Percentiles rank a stretch among this genome's conserved stretches.
These are phyloP conservation scores for Syritta pipiens DNA, from an alignment of 2,888 invertebrate species.

Conservation along the genomic window DNA sequence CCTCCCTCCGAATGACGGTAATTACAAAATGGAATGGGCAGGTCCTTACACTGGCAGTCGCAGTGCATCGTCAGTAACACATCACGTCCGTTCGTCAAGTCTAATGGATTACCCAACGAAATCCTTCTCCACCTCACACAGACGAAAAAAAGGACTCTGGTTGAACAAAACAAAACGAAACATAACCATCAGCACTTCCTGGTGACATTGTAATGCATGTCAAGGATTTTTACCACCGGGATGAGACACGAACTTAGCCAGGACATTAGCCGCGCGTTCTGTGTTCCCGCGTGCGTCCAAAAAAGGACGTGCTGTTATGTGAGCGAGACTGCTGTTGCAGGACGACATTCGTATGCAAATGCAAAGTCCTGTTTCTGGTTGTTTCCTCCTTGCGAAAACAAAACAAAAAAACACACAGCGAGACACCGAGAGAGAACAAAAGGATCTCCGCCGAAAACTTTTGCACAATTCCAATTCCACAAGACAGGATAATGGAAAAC, in stretches of 20 bases:
- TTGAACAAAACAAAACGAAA: constrained; percentile 60
- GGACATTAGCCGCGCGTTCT: constrained; percentile 53
- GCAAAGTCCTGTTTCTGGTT: constrained; percentile 61
- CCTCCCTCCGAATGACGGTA: too few species aligned
- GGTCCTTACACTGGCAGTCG: constrained; percentile 6
- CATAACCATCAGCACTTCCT: constrained; percentile 72
- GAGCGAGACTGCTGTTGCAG: constrained; percentile 55
- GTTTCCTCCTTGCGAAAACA: constrained; percentile 51
- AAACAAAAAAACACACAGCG: constrained; percentile 30
- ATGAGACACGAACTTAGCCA: constrained; percentile 18
- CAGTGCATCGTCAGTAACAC: constrained; percentile 55
- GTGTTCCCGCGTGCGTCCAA: constrained; percentile 46
- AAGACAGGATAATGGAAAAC: constrained; percentile 62
- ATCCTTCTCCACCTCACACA: neutral
- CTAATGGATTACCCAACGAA: constrained; percentile 64
- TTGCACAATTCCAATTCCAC: constrained; percentile 54
- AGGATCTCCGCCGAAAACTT: too few species aligned
- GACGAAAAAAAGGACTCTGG: constrained; percentile 4
- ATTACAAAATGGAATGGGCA: constrained; percentile 54
- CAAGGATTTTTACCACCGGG: constrained; percentile 70
- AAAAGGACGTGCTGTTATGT: constrained; percentile 56
- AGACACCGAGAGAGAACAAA: constrained; percentile 28
- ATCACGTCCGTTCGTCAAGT: constrained; percentile 66
- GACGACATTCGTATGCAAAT: constrained; percentile 65
- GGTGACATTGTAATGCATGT: constrained; percentile 71